phyloP scores from a whole-genome alignment of 2,113 vertebrate genomes.

The Cynoglossus semilaevis region DNA sequence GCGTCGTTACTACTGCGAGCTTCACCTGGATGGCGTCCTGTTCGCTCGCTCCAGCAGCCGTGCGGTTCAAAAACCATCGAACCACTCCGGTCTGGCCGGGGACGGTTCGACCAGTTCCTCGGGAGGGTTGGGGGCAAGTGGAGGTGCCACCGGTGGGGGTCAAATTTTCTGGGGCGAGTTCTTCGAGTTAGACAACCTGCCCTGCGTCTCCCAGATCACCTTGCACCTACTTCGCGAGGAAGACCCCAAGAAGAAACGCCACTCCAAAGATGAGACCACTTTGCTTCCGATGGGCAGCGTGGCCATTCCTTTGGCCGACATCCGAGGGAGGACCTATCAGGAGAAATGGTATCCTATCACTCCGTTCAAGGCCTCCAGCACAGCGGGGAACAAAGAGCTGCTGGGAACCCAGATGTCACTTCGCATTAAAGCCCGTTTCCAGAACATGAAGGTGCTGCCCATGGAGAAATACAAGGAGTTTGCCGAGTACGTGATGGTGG shows the following conservation, averaged over 20 bases:
- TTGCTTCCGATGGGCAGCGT: constrained; percentile 77
- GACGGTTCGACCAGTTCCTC: constrained; percentile 50
- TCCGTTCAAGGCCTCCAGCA: constrained; percentile 60
- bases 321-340: constrained; percentile 73
- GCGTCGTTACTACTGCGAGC: constrained; percentile 81
- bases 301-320: constrained; percentile 73
- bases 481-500: constrained; percentile 88
- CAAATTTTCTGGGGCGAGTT: constrained; percentile 84
- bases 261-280: constrained; percentile 67
- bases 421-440: constrained; percentile 82
- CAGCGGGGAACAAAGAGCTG: constrained; percentile 66
- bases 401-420: constrained; percentile 73
- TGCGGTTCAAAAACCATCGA: constrained; percentile 54
- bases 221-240: constrained; percentile 81
- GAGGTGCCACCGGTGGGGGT: constrained; percentile 59
- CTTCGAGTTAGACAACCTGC: constrained; percentile 88
- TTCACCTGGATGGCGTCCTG: constrained; percentile 84
- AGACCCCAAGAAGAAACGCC: constrained; percentile 77
- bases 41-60: constrained; percentile 85
- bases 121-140: constrained; percentile 44
- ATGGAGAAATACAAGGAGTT: constrained; percentile 93
- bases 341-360: constrained; percentile 83
- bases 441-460: constrained; percentile 84
- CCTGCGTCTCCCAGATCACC: constrained; percentile 78
- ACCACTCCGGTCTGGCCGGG: constrained; percentile 70